These are phyloP conservation scores for Melanogrammus aeglefinus DNA, from an alignment of 2,797 vertebrate species.

Conservation along the genomic window DNA sequence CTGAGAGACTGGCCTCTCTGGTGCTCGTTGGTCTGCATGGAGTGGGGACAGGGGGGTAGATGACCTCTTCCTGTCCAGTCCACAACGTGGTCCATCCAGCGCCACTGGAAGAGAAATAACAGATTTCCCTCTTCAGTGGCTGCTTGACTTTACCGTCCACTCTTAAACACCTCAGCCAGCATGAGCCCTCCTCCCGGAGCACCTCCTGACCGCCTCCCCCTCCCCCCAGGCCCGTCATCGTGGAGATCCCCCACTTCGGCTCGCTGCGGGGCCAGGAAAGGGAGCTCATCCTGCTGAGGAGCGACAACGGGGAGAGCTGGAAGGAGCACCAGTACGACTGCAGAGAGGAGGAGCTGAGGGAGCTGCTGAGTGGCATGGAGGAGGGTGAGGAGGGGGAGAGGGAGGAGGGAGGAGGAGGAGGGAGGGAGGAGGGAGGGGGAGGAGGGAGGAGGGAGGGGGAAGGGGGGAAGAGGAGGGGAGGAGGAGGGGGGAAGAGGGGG, in stretches of 20 bases:
- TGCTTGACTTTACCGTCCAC: background rate
- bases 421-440: too few relatives aligned
- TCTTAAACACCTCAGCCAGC: background rate
- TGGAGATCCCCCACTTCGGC: conserved; percentile 98
- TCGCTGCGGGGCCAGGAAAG: conserved; percentile 95
- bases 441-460: too few relatives aligned
- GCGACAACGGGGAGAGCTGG: conserved; percentile 95
- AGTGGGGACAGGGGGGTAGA: background rate
- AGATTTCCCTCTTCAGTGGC: background rate
- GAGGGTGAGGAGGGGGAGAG: conserved; percentile 78
- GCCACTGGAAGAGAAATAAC: background rate
- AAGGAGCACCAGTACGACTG: conserved; percentile 97
- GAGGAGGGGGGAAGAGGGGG: too few relatives aligned
- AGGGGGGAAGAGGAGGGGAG: too few relatives aligned
- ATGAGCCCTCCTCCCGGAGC: background rate
- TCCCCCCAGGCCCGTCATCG: conserved; percentile 88
- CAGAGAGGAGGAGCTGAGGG: conserved; percentile 85
- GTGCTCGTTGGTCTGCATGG: background rate
- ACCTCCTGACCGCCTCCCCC: conserved; percentile 22
- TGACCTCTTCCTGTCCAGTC: background rate
- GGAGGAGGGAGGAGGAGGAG: too few relatives aligned
- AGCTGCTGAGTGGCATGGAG: conserved; percentile 95
- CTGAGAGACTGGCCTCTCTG: background rate
- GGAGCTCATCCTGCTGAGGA: conserved; percentile 93
- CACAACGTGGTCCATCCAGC: background rate